These are phyloP conservation scores for Microcebus jonahi DNA, from an alignment of 2,113 vertebrate genomes.

Conservation along the genomic window DNA sequence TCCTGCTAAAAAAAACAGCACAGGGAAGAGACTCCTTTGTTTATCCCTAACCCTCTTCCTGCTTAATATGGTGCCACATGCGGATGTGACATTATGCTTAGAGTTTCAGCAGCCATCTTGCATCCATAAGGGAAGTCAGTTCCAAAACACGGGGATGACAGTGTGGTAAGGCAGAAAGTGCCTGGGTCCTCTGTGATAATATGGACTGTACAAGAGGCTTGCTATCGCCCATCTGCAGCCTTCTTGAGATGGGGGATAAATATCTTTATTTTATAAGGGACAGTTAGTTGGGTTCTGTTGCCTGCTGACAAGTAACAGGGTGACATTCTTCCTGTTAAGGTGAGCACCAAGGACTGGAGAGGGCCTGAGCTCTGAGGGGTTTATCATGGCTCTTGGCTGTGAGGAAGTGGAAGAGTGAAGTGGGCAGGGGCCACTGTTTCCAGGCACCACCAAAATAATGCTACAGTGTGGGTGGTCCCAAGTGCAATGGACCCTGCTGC, in stretches of 20 bases:
- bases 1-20: not conserved
- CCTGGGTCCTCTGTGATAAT: not conserved
- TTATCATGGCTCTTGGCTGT: not conserved
- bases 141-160: not conserved
- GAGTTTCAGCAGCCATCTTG: not conserved
- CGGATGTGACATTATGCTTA: not conserved
- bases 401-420: not conserved
- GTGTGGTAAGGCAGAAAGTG: not conserved
- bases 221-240: too few relatives aligned
- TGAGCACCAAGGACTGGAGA: not conserved
- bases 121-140: not conserved
- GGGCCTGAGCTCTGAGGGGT: not conserved
- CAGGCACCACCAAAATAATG: not conserved
- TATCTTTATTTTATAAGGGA: not conserved
- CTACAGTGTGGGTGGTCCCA: rapidly evolving
- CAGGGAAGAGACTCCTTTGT: not conserved
- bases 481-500: rapidly evolving
- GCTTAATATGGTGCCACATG: not conserved
- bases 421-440: too few relatives aligned
- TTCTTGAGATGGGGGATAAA: not conserved
- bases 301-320: not conserved
- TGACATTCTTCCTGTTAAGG: not conserved
- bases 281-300: not conserved
- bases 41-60: not conserved
- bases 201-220: not conserved